Evolutionary conservation across 2,888 invertebrate genomes (phyloP), one percentile per base, ranked within the genome.

Genomic region (Drosophila affinis): DNA sequence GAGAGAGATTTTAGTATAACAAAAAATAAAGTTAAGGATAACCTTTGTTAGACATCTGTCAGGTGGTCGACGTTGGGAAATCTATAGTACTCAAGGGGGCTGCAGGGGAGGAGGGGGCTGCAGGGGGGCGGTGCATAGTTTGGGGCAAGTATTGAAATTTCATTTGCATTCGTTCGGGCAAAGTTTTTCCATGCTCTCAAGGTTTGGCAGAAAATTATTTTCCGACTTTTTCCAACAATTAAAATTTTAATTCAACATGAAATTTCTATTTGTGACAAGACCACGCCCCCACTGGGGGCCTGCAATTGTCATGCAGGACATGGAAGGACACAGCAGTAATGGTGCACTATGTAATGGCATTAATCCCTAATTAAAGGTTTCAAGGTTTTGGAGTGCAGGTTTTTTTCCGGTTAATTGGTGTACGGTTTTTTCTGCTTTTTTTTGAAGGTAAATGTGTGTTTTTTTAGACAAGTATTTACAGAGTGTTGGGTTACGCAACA

Each of bases 21-120:
- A 46, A 32, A 27, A 44, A 18, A n/a, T 18, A 27, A 51, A 47
- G 57, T 72, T 54, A 56, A 53, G 44, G 53, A 54, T 44, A 65
- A 49, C 54, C 67, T 49, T 65, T 65, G 65, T 65, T 65, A 18
- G 67, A 32, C 65, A 48, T 48, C 65, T 65, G 48, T 65, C 54
- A 54, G 48, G 14, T 54, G 29, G 54, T 46, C 62, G 29, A 21
- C 53, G 34, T 10, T 10, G 32, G 10, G 0, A 14, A 39, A 39
- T 39, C 39, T 39, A 39, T 39, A 6, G 39, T 3, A n/a, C 39
- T n/a, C n/a, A n/a, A 2, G n/a, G 14, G 39, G 14, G 29, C 9
- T 24, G 10, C 32, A 1, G 32, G 9, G 32, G 34, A 1, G 12
- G 39, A n/a, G n/a, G 14, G 39, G 14, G 27, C 7, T 24, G 9